Conservation (phyloP, 2,888 invertebrate genomes). For the Arge pagana region DNA sequence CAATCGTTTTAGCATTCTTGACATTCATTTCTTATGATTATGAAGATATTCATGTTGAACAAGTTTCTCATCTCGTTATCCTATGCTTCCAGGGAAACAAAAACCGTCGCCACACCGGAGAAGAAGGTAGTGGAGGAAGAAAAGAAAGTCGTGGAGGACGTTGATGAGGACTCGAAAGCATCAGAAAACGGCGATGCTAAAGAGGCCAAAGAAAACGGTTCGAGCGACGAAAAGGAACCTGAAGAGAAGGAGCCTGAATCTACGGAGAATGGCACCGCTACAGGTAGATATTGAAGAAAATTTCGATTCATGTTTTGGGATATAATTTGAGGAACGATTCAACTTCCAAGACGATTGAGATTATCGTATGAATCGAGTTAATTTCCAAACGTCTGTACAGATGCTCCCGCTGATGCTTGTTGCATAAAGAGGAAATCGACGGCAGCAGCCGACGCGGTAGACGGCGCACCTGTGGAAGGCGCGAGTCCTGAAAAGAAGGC, state of each 20-base stretch:
- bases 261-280: slow-evolving; percentile 57
- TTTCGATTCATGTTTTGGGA: not conserved
- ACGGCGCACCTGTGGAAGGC: slow-evolving; percentile 60
- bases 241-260: slow-evolving; percentile 57
- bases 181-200: slow-evolving; percentile 55
- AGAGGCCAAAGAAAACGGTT: slow-evolving; percentile 57
- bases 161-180: slow-evolving; percentile 55
- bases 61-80: slow-evolving; percentile 15
- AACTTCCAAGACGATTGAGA: not conserved
- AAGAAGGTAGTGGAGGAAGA: slow-evolving; percentile 60
- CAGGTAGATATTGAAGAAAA: slow-evolving; percentile 45
- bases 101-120: slow-evolving; percentile 55
- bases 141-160: slow-evolving; percentile 56
- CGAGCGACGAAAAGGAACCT: slow-evolving; percentile 54
- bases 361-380: slow-evolving; percentile 12
- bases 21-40: slow-evolving; percentile 27
- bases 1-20: slow-evolving; percentile 23
- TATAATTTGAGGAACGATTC: no score
- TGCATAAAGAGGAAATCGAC: slow-evolving; percentile 75
- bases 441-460: slow-evolving; percentile 61
- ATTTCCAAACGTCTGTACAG: no score
- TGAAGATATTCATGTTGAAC: slow-evolving; percentile 8
- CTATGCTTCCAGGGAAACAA: slow-evolving; percentile 52
- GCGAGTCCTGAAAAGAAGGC: slow-evolving; percentile 75
- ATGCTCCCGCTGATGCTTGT: slow-evolving; percentile 53